Conservation (phyloP, 1,140 invertebrate species). For the Aricia agestis region DNA sequence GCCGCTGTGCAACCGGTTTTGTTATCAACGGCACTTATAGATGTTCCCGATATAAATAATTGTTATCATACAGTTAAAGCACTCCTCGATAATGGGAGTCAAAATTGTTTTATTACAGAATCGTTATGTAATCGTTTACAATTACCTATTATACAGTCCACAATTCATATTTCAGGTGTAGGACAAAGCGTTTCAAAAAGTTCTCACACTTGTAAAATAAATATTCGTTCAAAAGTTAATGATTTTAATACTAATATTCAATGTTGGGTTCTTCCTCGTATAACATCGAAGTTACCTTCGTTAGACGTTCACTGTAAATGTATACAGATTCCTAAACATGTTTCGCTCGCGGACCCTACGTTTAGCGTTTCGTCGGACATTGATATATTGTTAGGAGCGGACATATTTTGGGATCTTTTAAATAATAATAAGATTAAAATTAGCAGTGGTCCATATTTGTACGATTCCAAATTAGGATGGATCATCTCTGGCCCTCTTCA, state of each 20-base stretch:
- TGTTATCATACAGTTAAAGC: constrained; percentile 20
- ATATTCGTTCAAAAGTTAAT: constrained; percentile 22
- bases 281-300: constrained; percentile 5
- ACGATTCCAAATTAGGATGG: constrained; percentile 39
- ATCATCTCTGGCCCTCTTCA: constrained; percentile 30
- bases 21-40: constrained; percentile 25
- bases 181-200: constrained; percentile 24
- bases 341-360: constrained; percentile 29
- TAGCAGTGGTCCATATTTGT: constrained; percentile 28
- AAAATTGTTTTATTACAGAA: constrained; percentile 28
- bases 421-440: constrained; percentile 27
- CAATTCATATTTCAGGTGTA: constrained; percentile 23
- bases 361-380: constrained; percentile 26
- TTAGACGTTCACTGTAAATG: not conserved
- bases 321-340: constrained; percentile 14
- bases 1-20: not conserved
- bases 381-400: constrained; percentile 35
- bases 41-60: constrained; percentile 21
- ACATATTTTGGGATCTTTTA: constrained; percentile 38
- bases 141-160: constrained; percentile 26
- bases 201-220: constrained; percentile 21
- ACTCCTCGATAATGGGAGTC: constrained; percentile 29
- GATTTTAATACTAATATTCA: constrained; percentile 23
- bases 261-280: constrained; percentile 23
- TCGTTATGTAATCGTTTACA: too few relatives aligned